A percentile compares a stretch with the other conserved stretches of the same genome.
phyloP scores from a whole-genome alignment of 1,140 invertebrate species.

The Drosophila ogumai region DNA sequence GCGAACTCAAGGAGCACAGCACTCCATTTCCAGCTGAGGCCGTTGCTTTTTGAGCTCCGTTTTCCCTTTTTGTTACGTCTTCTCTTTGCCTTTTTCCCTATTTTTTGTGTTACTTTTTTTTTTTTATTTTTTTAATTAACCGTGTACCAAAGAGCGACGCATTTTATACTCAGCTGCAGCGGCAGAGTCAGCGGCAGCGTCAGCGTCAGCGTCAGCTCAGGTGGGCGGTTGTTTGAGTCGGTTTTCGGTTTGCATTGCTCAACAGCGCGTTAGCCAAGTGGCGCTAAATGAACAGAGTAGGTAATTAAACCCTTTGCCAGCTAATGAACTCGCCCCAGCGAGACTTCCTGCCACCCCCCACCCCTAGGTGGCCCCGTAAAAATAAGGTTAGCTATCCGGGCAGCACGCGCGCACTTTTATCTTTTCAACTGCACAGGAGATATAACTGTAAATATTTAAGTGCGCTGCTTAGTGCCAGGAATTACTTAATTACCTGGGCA shows the following conservation, averaged over 20 bases:
- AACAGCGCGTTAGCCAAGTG: slow-evolving; percentile 84
- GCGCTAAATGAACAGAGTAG: slow-evolving; percentile 85
- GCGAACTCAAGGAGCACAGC: slow-evolving; percentile 44
- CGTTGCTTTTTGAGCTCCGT: slow-evolving; percentile 26
- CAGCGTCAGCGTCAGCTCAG: slow-evolving; percentile 7
- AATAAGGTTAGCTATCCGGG: slow-evolving; percentile 20
- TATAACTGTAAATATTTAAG: slow-evolving; percentile 74
- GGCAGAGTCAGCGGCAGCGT: too few species aligned
- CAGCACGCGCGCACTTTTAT: slow-evolving; percentile 72
- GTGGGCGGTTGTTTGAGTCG: slow-evolving; percentile 55
- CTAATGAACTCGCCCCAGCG: slow-evolving; percentile 78
- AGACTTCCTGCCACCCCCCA: slow-evolving; percentile 7
- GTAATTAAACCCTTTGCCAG: slow-evolving; percentile 85
- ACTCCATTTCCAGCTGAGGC: slow-evolving; percentile 48
- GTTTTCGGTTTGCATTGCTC: slow-evolving; percentile 80
- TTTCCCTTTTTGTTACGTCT: slow-evolving; percentile 38
- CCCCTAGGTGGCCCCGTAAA: not conserved
- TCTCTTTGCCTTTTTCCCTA: slow-evolving; percentile 20
- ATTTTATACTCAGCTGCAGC: slow-evolving; percentile 37
- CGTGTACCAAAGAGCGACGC: slow-evolving; percentile 55
- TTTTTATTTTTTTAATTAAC: slow-evolving; percentile 71
- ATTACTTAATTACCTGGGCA: slow-evolving; percentile 43
- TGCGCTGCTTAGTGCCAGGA: slow-evolving; percentile 47
- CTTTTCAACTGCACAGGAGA: slow-evolving; percentile 60
- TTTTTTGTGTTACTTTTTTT: not conserved